Conservation (phyloP, 2,888 invertebrate species). For the Pammene aurita region DNA sequence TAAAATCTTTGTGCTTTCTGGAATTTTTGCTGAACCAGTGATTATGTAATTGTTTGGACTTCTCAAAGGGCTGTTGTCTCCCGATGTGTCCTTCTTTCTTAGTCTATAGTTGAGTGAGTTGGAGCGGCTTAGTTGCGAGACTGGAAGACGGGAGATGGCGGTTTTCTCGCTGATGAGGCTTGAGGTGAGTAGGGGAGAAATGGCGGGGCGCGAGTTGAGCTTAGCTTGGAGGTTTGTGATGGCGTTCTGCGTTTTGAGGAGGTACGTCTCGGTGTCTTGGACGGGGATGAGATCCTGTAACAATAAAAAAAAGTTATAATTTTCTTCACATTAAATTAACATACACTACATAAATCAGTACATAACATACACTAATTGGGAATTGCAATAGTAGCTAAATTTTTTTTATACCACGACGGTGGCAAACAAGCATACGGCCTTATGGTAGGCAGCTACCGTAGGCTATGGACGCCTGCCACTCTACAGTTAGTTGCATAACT, state of each 20-base stretch:
- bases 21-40: slow-evolving; percentile 71
- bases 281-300: slow-evolving; percentile 79
- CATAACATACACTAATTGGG: no score
- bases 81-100: slow-evolving; percentile 67
- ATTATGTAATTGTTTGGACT: slow-evolving; percentile 78
- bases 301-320: slow-evolving; percentile 47
- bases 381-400: no score
- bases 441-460: no score
- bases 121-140: slow-evolving; percentile 75
- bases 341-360: no score
- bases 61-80: slow-evolving; percentile 72
- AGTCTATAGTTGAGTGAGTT: slow-evolving; percentile 79
- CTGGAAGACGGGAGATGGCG: slow-evolving; percentile 72
- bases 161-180: slow-evolving; percentile 77
- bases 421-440: no score
- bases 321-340: background rate
- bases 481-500: no score
- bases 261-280: slow-evolving; percentile 82
- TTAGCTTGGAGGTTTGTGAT: slow-evolving; percentile 85
- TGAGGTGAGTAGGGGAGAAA: slow-evolving; percentile 71
- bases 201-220: slow-evolving; percentile 67
- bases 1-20: slow-evolving; percentile 65
- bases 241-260: slow-evolving; percentile 84
- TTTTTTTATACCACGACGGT: no score
- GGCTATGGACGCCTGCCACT: no score